Evolutionary conservation across 2,113 vertebrate genomes (phyloP), one percentile per base, ranked within the genome.

Genomic region (Holacanthus passer): DNA sequence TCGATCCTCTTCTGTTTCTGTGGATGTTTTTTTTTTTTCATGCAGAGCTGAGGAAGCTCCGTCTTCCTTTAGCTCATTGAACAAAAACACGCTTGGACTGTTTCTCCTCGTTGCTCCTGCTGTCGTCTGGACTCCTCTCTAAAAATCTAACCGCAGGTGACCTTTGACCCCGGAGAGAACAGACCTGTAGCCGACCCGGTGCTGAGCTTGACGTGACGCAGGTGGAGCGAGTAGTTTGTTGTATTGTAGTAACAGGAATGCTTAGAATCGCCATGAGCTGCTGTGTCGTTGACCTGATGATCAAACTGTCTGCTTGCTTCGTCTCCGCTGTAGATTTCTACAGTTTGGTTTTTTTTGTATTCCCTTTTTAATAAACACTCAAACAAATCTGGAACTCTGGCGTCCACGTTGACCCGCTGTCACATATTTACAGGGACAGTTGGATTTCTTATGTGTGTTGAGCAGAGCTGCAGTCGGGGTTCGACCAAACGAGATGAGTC

Each of bases 291-390:
- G 47, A 73, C 63, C 70, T 67, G 53, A 50, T 63, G 47, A 67
- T 77, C 73, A n/a, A 75, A 48, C 8, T 70, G 53, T 71, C 79
- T 83, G 85, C 88, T 81, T 90, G 90, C 90, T 88, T 88, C n/a
- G 56, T 87, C 24, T 76, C 32, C 9, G 3, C 90, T 87, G 90
- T 87, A 87, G 83, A 75, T 88, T 91, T 91, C 82, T 93, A 88
- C 83, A 69, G 83, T 73, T 31, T 79, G 45, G n/a, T n/a, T 27
- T 74, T 74, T 83, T 95, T 94, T 94, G 83, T 95, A 94, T 87
- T 90, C 71, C 60, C 63, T 94, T 95, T 95, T 94, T 94, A 95
- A 95, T 95, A 94, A 95, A 95, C 52, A 35, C 70, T 63, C 5
- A 68, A 85, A 53, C 22, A 4, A 12, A 24, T 9, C 1, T 3